These are phyloP conservation scores for Rhincodon typus DNA, from an alignment of 2,797 vertebrate genomes.

Conservation along the genomic window DNA sequence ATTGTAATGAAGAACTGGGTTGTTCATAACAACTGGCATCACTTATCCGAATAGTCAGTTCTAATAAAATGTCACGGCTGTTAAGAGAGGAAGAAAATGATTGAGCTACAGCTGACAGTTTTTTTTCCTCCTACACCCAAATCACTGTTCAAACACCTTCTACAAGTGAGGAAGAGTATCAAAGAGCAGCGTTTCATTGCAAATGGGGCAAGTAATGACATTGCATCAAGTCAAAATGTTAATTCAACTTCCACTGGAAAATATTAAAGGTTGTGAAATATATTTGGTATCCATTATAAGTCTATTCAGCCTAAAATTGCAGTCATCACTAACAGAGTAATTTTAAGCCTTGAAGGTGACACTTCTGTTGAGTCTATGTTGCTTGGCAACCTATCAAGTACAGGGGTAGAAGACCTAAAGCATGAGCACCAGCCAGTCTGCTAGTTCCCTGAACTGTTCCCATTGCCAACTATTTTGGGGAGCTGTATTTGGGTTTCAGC, in stretches of 20 bases:
- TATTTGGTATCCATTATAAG: background rate
- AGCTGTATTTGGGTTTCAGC: too few species aligned
- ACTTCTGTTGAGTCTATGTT: background rate
- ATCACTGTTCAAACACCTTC: background rate
- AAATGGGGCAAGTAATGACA: background rate
- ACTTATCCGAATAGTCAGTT: background rate
- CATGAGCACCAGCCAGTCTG: too few species aligned
- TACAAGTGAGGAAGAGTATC: background rate
- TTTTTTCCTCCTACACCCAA: conserved; percentile 31
- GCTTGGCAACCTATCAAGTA: too few species aligned
- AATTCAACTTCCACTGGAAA: background rate
- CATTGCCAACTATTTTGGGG: too few species aligned
- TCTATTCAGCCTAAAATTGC: too few species aligned
- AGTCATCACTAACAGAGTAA: background rate
- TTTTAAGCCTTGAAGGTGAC: too few species aligned
- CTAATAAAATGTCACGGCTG: conserved; percentile 19
- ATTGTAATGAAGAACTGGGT: conserved; percentile 13
- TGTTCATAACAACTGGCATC: background rate
- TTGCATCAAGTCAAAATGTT: background rate
- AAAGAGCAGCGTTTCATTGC: background rate
- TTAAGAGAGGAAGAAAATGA: conserved; percentile 6
- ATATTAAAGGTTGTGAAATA: background rate
- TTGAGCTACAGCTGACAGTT: background rate
- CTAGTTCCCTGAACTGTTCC: too few species aligned
- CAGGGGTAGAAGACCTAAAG: too few species aligned